A percentile compares a stretch with the other conserved stretches of the same genome.
These are phyloP conservation scores for Gadus chalcogrammus DNA, from an alignment of 2,113 vertebrate species.

Conservation along the genomic window DNA sequence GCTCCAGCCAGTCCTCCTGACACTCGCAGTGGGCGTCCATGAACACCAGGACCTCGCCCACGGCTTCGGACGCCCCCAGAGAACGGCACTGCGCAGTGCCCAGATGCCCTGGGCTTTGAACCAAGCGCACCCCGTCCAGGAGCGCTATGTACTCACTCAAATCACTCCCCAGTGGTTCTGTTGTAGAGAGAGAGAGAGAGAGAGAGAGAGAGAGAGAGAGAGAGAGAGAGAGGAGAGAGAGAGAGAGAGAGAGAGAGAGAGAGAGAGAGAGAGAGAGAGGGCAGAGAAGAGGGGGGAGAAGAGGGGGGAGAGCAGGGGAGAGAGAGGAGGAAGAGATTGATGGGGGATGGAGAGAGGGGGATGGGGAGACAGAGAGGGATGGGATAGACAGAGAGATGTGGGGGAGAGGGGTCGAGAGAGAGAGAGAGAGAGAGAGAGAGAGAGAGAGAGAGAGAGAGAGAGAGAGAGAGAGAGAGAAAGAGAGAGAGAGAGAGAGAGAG, in stretches of 20 bases:
- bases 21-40: conserved; percentile 90
- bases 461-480: too few relatives aligned
- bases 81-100: conserved; percentile 77
- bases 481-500: too few relatives aligned
- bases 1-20: conserved; percentile 85
- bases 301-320: background rate
- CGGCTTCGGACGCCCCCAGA: conserved; percentile 81
- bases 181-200: conserved; percentile 1
- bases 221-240: too few relatives aligned
- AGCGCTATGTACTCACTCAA: conserved; percentile 82
- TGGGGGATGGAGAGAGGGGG: too few relatives aligned
- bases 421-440: too few relatives aligned
- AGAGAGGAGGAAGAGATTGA: background rate
- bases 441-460: too few relatives aligned
- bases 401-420: too few relatives aligned
- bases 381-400: too few relatives aligned
- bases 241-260: too few relatives aligned
- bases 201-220: background rate
- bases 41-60: conserved; percentile 82
- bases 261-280: too few relatives aligned
- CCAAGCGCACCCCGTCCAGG: conserved; percentile 79
- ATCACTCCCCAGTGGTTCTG: conserved; percentile 80
- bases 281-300: too few relatives aligned
- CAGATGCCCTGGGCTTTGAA: conserved; percentile 81
- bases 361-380: too few relatives aligned